A percentile compares a stretch with the other conserved stretches of the same genome.
Conservation (phyloP, 2,888 invertebrate species). For the Aphodius granarius region DNA sequence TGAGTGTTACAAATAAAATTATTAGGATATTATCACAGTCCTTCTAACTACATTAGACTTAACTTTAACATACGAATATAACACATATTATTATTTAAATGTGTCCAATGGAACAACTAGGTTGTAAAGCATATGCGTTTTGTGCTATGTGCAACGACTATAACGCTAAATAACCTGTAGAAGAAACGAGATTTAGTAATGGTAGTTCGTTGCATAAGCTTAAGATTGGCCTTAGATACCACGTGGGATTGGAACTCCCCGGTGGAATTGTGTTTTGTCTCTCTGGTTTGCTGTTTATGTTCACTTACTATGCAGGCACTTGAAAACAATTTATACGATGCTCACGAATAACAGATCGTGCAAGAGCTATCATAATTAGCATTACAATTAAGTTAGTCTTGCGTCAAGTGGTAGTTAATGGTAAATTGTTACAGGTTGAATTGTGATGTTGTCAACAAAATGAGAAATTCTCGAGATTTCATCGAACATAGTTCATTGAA, state of each 20-base stretch:
- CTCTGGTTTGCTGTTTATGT: neutral
- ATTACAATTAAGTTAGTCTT: neutral
- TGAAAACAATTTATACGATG: neutral
- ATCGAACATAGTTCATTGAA: too few relatives aligned
- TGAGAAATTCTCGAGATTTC: too few relatives aligned
- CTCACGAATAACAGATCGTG: neutral
- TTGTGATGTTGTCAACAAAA: too few relatives aligned
- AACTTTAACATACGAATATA: too few relatives aligned
- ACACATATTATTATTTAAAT: neutral
- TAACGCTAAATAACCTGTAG: neutral
- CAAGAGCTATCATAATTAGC: neutral
- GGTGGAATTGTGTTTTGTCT: neutral
- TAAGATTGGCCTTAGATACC: neutral
- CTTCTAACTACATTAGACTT: too few relatives aligned
- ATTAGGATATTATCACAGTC: too few relatives aligned
- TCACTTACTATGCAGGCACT: neutral
- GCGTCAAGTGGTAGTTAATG: neutral
- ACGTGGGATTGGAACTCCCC: neutral
- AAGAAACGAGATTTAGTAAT: neutral
- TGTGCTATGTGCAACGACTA: too few relatives aligned
- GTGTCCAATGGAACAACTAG: neutral
- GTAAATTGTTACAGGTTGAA: neutral
- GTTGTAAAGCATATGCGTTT: neutral
- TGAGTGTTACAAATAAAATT: too few relatives aligned
- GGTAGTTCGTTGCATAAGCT: neutral